These are phyloP conservation scores for Patella ulyssiponensis DNA, from an alignment of 2,888 invertebrate genomes.

Conservation along the genomic window DNA sequence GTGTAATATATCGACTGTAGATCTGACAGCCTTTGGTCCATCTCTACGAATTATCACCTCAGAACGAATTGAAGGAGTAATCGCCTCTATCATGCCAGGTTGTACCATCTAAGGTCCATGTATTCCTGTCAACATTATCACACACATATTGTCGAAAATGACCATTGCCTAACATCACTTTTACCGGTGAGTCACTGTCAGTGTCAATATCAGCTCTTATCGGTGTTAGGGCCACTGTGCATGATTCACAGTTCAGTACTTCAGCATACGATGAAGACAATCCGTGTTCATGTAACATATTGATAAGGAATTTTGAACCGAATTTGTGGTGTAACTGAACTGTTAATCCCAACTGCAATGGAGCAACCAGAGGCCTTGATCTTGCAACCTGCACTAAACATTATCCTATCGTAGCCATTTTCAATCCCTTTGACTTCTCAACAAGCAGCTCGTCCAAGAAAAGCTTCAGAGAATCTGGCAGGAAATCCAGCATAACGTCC, in stretches of 20 bases:
- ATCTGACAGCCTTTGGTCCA: neutral
- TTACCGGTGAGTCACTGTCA: neutral
- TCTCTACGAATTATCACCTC: neutral
- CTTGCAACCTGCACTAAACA: neutral
- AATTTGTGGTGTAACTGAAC: neutral
- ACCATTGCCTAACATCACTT: neutral
- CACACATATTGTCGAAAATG: no score
- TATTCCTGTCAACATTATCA: no score
- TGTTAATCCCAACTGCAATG: neutral
- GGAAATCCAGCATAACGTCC: neutral
- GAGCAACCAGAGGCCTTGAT: neutral
- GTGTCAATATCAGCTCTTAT: neutral
- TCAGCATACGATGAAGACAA: neutral
- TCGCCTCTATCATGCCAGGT: neutral
- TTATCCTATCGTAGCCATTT: neutral
- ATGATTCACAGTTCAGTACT: neutral
- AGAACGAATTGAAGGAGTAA: neutral
- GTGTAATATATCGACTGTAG: neutral
- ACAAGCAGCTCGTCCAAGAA: neutral
- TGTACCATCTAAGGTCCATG: neutral
- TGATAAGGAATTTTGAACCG: neutral
- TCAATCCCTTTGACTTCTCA: neutral
- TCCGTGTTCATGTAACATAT: neutral
- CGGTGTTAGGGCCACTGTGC: neutral
- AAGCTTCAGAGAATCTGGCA: conserved; percentile 4